These are phyloP conservation scores for Mantis religiosa DNA, from an alignment of 2,888 invertebrate species.

Conservation along the genomic window DNA sequence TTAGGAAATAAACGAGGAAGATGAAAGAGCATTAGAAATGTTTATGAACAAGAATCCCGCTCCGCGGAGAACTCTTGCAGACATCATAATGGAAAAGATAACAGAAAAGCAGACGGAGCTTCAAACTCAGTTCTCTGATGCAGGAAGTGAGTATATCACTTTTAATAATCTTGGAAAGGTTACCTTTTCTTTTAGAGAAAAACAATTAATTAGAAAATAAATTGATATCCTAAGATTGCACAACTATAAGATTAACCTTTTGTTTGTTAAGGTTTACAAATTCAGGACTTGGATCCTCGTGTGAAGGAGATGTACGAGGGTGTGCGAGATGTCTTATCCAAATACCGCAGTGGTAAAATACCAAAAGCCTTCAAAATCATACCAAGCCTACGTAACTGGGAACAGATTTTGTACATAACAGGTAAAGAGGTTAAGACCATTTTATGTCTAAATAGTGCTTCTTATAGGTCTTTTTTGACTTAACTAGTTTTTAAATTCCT, in stretches of 20 bases:
- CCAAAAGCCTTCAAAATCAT: conserved; percentile 98
- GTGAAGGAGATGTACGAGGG: conserved; percentile 79
- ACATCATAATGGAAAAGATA: conserved; percentile 88
- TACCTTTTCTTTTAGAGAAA: too few relatives aligned
- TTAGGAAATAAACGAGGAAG: conserved; percentile 76
- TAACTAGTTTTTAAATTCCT: too few relatives aligned
- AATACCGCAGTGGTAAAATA: conserved; percentile 91
- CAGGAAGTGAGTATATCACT: conserved; percentile 43
- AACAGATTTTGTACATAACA: conserved; percentile 79
- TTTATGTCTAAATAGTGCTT: too few relatives aligned
- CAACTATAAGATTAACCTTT: not conserved
- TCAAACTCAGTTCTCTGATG: conserved; percentile 79
- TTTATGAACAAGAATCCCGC: conserved; percentile 67
- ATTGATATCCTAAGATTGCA: not conserved
- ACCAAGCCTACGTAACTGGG: conserved; percentile 90
- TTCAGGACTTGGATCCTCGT: conserved; percentile 79
- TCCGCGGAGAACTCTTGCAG: conserved; percentile 72
- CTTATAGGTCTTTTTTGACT: too few relatives aligned
- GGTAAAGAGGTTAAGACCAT: conserved; percentile 38
- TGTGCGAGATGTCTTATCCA: conserved; percentile 76
- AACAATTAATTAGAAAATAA: too few relatives aligned
- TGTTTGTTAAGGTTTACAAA: conserved; percentile 54
- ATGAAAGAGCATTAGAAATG: conserved; percentile 79
- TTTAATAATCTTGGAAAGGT: too few relatives aligned
- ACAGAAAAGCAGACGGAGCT: conserved; percentile 90